Base-by-base conservation (phyloP, 2,888 invertebrate species). In the Apodemia duryi region DNA sequence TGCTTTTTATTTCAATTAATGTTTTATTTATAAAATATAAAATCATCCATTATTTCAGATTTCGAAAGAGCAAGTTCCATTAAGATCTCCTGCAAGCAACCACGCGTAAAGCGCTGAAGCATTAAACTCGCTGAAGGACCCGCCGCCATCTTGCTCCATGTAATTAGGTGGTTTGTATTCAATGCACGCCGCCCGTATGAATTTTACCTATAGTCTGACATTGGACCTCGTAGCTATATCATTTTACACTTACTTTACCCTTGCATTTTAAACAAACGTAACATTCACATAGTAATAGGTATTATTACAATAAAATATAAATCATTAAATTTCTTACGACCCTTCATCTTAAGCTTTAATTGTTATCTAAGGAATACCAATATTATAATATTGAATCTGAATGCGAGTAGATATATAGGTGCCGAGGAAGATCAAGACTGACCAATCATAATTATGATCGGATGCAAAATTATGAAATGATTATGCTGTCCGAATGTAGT, bases 131-230 rank as follows among this genome's bases (percentile, higher is more conserved):
- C 68, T 69, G 73, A 69, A 73, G 65, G 70, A 72, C 68, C 69
- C 70, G 74, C 69, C 70, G 74, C 90, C 90, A 90, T 91, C 88
- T 91, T 91, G 83, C 80, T 74, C 73, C 72, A 46, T 73, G 86
- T 91, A 92, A 92, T 91, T 86, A 88, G 90, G 84, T 74, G 78
- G 85, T 92, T 91, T 89, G 84, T 85, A 92, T 92, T 85, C 92
- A 82, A 74, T 72, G 71, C 79, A 80, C 86, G 83, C 71, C 75
- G 74, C 66, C 77, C 84, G 88, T 90, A 90, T 91, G 91, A 91
- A 91, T 91, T 90, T 83, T 88, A 88, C 89, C 91, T 90, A 91
- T 86, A 87, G 88, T 88, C 91, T 90, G 91, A 90, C 91, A 88
- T 89, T 84, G 88, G 91, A 91, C 91, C 91, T 88, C 79, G 84